Base-by-base conservation (phyloP, 2,888 invertebrate genomes). In the Lasioglossum lativentre region DNA sequence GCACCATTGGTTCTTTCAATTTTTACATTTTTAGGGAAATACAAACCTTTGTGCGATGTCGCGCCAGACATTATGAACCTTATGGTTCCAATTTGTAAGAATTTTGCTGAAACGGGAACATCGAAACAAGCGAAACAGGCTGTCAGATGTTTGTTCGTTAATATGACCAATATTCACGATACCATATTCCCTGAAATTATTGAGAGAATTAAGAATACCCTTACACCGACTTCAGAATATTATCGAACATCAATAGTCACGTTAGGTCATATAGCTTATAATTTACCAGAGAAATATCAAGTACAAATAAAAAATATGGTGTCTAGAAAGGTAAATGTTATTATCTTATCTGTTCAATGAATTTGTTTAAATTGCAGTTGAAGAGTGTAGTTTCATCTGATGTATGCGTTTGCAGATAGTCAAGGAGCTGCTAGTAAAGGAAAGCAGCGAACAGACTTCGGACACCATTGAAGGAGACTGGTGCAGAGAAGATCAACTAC, bases 121-220 rank as follows among this genome's bases (percentile, higher is more conserved):
- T 97, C 98, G 0, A 99, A 99, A 95, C 99, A 99, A 95, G 99
- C 99, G 10, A 99, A 99, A 95, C 99, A 99, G 93, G 99, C 99
- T 5, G 97, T 99, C 85, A 97, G 98, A 90, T 99, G 99, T 95
- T 97, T 99, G 78, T 98, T 97, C 95, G 97, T 98, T 73, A 98
- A 98, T 95, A 97, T 98, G 95, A 96, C 96, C 14, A 95, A 95
- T 77, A 95, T 97, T 92, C 97, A 97, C 93, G 97, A 97, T 91
- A 96, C 96, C 79, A 97, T 98, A 90, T 98, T 98, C 95, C 97
- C 97, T 3, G 97, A 97, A 91, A 97, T 98, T 90, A 96, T 98
- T 93, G 98, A 98, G 91, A 97, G 97, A 82, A 96, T 98, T 82
- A 97, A 98, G 93, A 95, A 96, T 16, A 97, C 98, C 63, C 95